These are phyloP conservation scores for Helleia helle DNA, from an alignment of 2,888 invertebrate genomes.

Conservation along the genomic window DNA sequence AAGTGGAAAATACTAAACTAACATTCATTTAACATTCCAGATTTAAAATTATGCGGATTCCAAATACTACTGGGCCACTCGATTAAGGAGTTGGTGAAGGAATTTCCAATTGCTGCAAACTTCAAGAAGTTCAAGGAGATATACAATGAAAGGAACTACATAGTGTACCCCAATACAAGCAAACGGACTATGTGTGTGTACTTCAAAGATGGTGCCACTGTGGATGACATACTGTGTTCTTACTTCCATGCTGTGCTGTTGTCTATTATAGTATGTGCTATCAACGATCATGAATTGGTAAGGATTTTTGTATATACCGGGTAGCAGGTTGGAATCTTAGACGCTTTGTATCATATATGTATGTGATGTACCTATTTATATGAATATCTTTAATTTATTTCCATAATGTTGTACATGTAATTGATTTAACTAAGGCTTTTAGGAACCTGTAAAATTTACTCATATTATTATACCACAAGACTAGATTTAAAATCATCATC, in stretches of 20 bases:
- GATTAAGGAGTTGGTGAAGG: constrained; percentile 40
- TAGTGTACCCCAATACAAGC: constrained; percentile 65
- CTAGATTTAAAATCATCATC: too few species aligned
- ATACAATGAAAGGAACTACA: constrained; percentile 65
- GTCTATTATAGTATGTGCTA: constrained; percentile 36
- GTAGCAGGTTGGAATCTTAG: too few species aligned
- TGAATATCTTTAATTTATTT: too few species aligned
- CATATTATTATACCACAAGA: too few species aligned
- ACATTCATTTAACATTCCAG: constrained; percentile 6
- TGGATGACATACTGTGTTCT: constrained; percentile 75
- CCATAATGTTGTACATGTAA: too few species aligned
- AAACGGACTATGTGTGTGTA: constrained; percentile 68
- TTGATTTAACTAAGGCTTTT: too few species aligned
- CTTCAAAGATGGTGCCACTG: constrained; percentile 62
- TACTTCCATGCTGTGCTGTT: constrained; percentile 80
- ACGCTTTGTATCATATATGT: too few species aligned
- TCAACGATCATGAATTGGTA: constrained; percentile 44
- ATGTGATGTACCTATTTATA: too few species aligned
- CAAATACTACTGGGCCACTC: constrained; percentile 75
- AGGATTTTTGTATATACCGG: too few species aligned
- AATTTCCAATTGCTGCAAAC: constrained; percentile 28
- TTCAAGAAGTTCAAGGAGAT: constrained; percentile 48
- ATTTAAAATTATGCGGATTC: constrained; percentile 57
- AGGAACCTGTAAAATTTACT: too few species aligned
- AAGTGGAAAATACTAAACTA: too few species aligned